These are phyloP conservation scores for Chloropsis cyanopogon DNA, from an alignment of 2,113 vertebrate species.

Conservation along the genomic window DNA sequence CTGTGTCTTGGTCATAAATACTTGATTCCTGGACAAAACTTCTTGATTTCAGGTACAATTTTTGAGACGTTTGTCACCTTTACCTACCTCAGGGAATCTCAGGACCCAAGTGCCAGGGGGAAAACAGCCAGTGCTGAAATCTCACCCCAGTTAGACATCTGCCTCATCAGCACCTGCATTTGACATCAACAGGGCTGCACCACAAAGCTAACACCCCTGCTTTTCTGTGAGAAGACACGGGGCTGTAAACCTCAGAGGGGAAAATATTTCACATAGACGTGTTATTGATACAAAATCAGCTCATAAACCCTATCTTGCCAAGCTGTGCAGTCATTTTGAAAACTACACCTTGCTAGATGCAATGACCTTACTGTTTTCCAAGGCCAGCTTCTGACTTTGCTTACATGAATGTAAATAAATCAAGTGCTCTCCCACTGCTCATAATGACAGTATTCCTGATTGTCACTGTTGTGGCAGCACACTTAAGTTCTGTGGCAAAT, in stretches of 20 bases:
- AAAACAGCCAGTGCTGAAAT: background rate
- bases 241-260: background rate
- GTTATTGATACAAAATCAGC: slow-evolving; percentile 1
- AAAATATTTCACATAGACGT: slow-evolving; percentile 1
- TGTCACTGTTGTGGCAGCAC: slow-evolving; percentile 9
- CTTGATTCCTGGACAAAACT: background rate
- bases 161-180: background rate
- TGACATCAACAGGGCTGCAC: background rate
- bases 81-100: background rate
- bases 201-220: background rate
- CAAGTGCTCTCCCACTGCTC: slow-evolving; percentile 19
- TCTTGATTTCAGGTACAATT: background rate
- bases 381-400: slow-evolving; percentile 11
- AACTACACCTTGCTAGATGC: background rate
- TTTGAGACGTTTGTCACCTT: background rate
- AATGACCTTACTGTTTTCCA: slow-evolving; percentile 12
- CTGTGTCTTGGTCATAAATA: background rate
- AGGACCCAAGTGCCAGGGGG: background rate
- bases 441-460: slow-evolving; percentile 20
- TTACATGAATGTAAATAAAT: slow-evolving; percentile 33
- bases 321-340: background rate
- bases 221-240: background rate
- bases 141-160: background rate
- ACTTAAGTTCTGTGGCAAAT: background rate
- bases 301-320: background rate